Base-by-base conservation (phyloP, 2,113 vertebrate genomes). In the Entelurus aequoreus region DNA sequence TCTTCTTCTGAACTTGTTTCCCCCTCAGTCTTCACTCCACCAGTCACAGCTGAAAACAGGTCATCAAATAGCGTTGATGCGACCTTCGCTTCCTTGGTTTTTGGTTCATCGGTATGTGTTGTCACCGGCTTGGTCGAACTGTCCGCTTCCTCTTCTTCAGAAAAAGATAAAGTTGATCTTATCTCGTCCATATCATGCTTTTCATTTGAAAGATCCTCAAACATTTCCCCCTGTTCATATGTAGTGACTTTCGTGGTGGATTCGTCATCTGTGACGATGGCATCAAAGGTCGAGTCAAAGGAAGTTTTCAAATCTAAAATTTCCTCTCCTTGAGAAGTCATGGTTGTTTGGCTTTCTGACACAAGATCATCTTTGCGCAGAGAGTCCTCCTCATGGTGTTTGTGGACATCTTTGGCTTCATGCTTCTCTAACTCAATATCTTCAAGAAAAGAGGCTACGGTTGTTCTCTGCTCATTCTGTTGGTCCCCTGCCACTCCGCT, bases 221-320 rank as follows among this genome's bases (percentile, higher is more conserved):
- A 63, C 1, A 74, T 46, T 44, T 90, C 87, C 60, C 92, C 92
- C 37, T 89, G 91, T 62, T 93, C 88, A 57, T 83, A 57, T 0
- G 90, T 85, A 0, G 93, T 94, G 11, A 94, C 89, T 52, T 88
- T 90, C n/a, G 62, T 80, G 5, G 94, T 96, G 10, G 88, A 76
- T 74, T 95, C 92, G 6, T 94, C 93, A 60, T 95, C 89, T 0
- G 93, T 91, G 7, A 88, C 82, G 28, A 94, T 49, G 0, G 90
- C 94, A 70, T 98, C 96, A 11, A 91, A 92, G 5, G 94, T 96
- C 40, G 91, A 88, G 35, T 92, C 94, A 65, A 94, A 74, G 28
- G 90, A 91, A 15, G 94, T 95, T 89, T 93, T 90, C 68, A 94
- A 78, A 57, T 90, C 71, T 1, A 90, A 71, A 63, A 90, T 84